Conservation (phyloP, 2,113 vertebrate species). For the Terrapene triunguis region DNA sequence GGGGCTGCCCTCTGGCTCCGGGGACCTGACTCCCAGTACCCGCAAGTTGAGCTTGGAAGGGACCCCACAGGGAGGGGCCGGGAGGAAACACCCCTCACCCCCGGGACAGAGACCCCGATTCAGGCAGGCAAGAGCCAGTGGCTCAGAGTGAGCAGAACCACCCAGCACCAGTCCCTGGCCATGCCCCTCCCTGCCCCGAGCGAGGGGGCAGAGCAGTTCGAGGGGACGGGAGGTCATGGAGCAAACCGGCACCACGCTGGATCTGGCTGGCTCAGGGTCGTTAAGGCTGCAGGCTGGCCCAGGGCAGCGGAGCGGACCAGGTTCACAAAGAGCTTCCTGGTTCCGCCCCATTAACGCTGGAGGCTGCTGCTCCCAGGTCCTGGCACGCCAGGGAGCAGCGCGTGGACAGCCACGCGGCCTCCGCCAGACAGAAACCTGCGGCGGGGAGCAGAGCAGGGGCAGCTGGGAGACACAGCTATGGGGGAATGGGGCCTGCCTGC, state of each 20-base stretch:
- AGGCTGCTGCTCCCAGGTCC: background rate
- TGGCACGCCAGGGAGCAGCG: background rate
- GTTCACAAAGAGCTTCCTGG: fast-evolving
- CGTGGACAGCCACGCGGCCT: fast-evolving
- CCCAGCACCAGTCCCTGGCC: background rate
- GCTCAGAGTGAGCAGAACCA: background rate
- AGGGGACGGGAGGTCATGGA: background rate
- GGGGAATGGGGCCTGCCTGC: background rate
- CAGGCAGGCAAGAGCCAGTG: background rate
- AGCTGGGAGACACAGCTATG: background rate
- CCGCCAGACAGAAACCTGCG: background rate
- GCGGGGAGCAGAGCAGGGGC: background rate
- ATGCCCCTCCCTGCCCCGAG: background rate
- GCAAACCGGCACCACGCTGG: background rate
- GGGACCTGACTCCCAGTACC: background rate
- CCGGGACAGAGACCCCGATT: background rate
- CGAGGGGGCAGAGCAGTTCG: background rate
- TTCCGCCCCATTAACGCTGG: background rate
- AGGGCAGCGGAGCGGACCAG: background rate
- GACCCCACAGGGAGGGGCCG: background rate
- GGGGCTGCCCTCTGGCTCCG: background rate
- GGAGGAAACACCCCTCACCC: background rate
- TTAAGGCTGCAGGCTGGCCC: fast-evolving
- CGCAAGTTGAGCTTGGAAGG: background rate
- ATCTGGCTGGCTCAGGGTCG: background rate